These are phyloP conservation scores for Candoia aspera DNA, from an alignment of 2,113 vertebrate species.

Conservation along the genomic window DNA sequence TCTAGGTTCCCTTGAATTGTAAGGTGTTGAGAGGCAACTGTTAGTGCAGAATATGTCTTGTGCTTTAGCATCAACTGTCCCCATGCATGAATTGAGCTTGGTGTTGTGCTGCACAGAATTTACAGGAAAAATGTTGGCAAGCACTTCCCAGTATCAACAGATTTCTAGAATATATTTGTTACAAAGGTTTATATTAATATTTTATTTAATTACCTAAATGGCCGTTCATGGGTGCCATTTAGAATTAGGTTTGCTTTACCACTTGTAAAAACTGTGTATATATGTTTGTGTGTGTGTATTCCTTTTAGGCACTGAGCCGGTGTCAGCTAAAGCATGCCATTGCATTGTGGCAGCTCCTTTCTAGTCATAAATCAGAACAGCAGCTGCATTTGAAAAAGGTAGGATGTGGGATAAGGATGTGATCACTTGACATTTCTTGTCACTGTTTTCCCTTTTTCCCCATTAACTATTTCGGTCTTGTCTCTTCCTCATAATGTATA, in stretches of 20 bases:
- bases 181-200: background rate
- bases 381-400: slow-evolving; percentile 86
- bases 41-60: background rate
- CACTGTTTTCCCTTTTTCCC: accelerated
- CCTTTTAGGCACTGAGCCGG: slow-evolving; percentile 77
- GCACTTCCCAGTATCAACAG: background rate
- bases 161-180: background rate
- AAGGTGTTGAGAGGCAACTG: background rate
- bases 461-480: accelerated
- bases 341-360: slow-evolving; percentile 90
- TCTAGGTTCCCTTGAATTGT: background rate
- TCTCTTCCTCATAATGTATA: accelerated
- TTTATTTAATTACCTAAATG: background rate
- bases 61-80: background rate
- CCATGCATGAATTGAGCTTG: background rate
- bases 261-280: background rate
- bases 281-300: background rate
- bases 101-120: background rate
- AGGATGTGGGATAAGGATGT: slow-evolving; percentile 16
- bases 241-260: background rate
- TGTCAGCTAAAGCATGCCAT: slow-evolving; percentile 83
- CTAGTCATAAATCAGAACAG: slow-evolving; percentile 86
- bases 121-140: background rate
- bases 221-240: background rate
- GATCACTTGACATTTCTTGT: background rate